phyloP scores from a whole-genome alignment of 2,888 invertebrate genomes.

The Tenthredo amoena region DNA sequence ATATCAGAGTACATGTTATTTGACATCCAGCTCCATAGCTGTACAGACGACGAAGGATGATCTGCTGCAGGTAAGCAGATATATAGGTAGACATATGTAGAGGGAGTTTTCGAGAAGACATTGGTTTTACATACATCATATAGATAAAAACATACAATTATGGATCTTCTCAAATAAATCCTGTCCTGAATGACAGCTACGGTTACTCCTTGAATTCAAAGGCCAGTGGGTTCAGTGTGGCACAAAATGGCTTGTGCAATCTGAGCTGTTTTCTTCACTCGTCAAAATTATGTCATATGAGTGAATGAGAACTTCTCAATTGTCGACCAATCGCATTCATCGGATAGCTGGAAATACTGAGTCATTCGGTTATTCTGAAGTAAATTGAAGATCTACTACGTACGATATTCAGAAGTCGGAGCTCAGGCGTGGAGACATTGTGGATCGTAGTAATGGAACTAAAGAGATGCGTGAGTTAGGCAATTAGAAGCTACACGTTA shows the following conservation, averaged over 20 bases:
- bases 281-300: background rate
- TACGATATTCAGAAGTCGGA: background rate
- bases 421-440: background rate
- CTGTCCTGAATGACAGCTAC: no score
- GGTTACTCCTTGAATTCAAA: background rate
- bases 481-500: background rate
- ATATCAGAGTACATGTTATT: conserved; percentile 34
- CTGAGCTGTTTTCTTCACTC: background rate
- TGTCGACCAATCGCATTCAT: background rate
- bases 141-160: background rate
- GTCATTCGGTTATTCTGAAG: background rate
- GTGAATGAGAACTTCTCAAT: background rate
- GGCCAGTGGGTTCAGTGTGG: background rate
- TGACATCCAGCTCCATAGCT: background rate
- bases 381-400: background rate
- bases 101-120: background rate
- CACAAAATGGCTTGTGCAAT: background rate
- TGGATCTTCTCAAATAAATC: background rate
- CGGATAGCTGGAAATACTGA: background rate
- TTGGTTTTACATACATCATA: background rate
- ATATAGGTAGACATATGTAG: background rate
- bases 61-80: background rate
- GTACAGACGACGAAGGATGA: conserved; percentile 16
- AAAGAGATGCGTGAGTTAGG: background rate
- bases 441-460: background rate